Base-by-base conservation (phyloP, 2,113 vertebrate species). In the Cheirogaleus medius region DNA sequence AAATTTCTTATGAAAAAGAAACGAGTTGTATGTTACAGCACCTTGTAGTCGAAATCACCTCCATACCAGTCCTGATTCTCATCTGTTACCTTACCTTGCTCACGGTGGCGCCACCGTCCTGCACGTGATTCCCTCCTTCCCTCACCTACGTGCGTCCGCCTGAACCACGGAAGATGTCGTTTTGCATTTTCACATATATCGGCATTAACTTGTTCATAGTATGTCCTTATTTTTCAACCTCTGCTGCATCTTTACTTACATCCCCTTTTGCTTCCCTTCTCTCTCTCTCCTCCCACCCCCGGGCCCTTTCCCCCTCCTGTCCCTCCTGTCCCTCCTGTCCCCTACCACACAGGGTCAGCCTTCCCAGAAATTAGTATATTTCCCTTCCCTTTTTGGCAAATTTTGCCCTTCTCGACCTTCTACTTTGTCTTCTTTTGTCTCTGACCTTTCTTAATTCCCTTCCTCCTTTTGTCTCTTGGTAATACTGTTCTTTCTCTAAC, bases 31-130 rank as follows among this genome's bases (percentile, higher is more conserved):
- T 5, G 9, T 21, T 4, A 12, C 5, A 21, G 37, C 1, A 3
- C 80, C 1, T 11, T 23, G 25, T 6, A 25, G n/a, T 44, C 23
- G 42, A 58, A 44, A 27, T 34, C 42, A 32, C 21, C 8, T 8
- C 39, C 9, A 58, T 11, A 6, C 37, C 11, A 7, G 64, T 44
- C n/a, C 37, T 20, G n/a, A 54, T 27, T 29, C 25, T 32, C 29
- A 14, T 25, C 21, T 52, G 14, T 32, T 1, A 6, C 74, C 64
- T 29, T 8, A 5, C 25, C 3, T 64, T 34, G 71, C 13, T 7
- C 2, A 10, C 0, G 0, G 1, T 13, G 4, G 44, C 8, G 18
- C 68, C 2, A 1, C 52, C 27, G 1, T 14, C 64, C 29, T 71
- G 54, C 52, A 1, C 14, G 6, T 17, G 21, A 47, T 8, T 27